A percentile compares a stretch with the other conserved stretches of the same genome.
These are phyloP conservation scores for Agonum fuliginosum DNA, from an alignment of 2,888 invertebrate genomes.

Conservation along the genomic window DNA sequence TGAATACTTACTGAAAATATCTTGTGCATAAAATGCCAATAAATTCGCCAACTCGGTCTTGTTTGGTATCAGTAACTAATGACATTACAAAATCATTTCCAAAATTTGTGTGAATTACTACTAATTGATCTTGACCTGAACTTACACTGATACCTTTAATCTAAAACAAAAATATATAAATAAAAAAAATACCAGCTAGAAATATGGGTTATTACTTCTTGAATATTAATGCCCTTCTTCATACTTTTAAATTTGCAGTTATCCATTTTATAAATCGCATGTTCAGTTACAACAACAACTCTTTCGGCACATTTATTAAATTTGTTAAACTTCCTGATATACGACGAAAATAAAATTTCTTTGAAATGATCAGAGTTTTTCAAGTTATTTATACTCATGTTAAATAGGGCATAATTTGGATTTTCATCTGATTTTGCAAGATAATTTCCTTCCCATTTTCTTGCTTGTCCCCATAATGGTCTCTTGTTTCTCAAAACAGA, in stretches of 20 bases:
- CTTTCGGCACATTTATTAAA: slow-evolving; percentile 84
- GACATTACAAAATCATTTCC: slow-evolving; percentile 94
- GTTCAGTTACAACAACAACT: slow-evolving; percentile 91
- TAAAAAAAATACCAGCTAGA: background rate
- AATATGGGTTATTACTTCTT: slow-evolving; percentile 75
- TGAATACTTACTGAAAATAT: slow-evolving; percentile 82
- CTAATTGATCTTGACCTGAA: slow-evolving; percentile 89
- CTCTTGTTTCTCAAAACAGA: slow-evolving; percentile 82
- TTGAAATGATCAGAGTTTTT: slow-evolving; percentile 81
- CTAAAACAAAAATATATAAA: slow-evolving; percentile 69
- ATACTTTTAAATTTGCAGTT: slow-evolving; percentile 89
- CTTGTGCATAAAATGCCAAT: slow-evolving; percentile 87
- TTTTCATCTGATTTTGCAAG: slow-evolving; percentile 82
- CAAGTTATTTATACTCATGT: slow-evolving; percentile 80
- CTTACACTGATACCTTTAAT: slow-evolving; percentile 90
- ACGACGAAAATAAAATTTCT: slow-evolving; percentile 80
- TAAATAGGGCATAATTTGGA: slow-evolving; percentile 79
- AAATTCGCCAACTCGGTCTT: slow-evolving; percentile 91
- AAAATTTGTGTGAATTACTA: slow-evolving; percentile 88
- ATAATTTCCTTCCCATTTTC: slow-evolving; percentile 92
- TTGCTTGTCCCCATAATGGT: slow-evolving; percentile 82
- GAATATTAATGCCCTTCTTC: slow-evolving; percentile 87
- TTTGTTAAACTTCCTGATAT: slow-evolving; percentile 82
- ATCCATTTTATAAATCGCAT: slow-evolving; percentile 91
- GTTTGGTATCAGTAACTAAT: slow-evolving; percentile 74